A percentile compares a stretch with the other conserved stretches of the same genome.
These are phyloP conservation scores for Allobates femoralis DNA, from an alignment of 2,797 vertebrate genomes.

Conservation along the genomic window DNA sequence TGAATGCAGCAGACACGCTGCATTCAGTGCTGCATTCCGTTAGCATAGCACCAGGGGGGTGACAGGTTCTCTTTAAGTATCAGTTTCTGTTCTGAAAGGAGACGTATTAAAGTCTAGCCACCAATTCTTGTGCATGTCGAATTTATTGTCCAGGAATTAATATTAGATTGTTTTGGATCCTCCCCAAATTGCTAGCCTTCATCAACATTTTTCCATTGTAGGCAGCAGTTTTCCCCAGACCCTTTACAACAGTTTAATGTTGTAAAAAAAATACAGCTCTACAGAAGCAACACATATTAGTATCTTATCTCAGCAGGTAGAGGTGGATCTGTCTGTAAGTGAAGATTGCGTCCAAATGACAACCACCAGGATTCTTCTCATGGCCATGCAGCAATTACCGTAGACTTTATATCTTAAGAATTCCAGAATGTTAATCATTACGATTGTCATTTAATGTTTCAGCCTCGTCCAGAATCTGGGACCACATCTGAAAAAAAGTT, in stretches of 20 bases:
- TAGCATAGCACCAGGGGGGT: no score
- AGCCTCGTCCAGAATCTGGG: slow-evolving; percentile 74
- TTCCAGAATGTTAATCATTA: neutral
- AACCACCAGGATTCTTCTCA: neutral
- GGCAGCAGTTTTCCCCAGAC: neutral
- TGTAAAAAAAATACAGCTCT: neutral
- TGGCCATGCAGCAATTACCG: neutral
- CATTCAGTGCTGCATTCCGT: no score
- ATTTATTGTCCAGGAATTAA: no score
- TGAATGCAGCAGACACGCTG: no score
- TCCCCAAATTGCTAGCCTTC: no score
- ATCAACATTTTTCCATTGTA: neutral
- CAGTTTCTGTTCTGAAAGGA: no score
- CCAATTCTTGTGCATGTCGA: no score
- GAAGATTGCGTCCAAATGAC: neutral
- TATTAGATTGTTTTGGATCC: no score
- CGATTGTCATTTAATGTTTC: neutral
- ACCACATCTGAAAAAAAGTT: slow-evolving; percentile 76
- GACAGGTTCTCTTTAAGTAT: no score
- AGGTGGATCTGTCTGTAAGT: neutral
- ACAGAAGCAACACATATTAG: neutral
- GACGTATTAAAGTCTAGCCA: no score
- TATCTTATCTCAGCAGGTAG: neutral
- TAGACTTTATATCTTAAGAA: neutral
- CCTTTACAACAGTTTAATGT: neutral